phyloP scores from a whole-genome alignment of 2,888 invertebrate species.

The Penaeus monodon region DNA sequence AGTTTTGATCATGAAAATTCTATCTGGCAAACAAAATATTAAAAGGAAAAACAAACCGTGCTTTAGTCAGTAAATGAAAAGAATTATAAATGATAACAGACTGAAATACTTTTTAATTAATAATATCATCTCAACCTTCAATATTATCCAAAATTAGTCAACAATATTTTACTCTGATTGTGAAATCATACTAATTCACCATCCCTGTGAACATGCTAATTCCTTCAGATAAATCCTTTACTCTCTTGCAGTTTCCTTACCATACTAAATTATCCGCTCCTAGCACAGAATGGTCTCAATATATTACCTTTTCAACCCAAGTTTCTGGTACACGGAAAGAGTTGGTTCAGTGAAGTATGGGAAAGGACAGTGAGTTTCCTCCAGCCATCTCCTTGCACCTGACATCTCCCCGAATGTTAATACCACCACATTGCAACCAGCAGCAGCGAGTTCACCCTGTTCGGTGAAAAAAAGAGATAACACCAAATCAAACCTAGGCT shows the following conservation, averaged over 20 bases:
- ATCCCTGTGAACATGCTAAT: too few relatives aligned
- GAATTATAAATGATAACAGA: too few relatives aligned
- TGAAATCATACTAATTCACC: too few relatives aligned
- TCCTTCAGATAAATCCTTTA: background rate
- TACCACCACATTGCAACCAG: slow-evolving; percentile 66
- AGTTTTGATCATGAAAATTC: too few relatives aligned
- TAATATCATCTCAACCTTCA: too few relatives aligned
- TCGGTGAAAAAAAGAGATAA: slow-evolving; percentile 33
- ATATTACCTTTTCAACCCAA: slow-evolving; percentile 65
- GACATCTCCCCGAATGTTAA: slow-evolving; percentile 66
- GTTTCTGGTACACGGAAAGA: slow-evolving; percentile 65
- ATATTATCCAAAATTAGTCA: too few relatives aligned
- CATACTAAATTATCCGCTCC: background rate
- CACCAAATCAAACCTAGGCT: background rate
- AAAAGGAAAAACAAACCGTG: too few relatives aligned
- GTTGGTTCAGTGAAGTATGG: slow-evolving; percentile 66
- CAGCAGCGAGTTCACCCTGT: slow-evolving; percentile 54
- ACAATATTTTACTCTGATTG: too few relatives aligned
- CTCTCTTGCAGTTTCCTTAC: background rate
- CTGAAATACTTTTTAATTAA: too few relatives aligned
- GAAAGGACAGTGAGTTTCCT: slow-evolving; percentile 66
- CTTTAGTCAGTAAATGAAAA: too few relatives aligned
- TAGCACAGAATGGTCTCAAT: background rate
- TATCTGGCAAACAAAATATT: too few relatives aligned
- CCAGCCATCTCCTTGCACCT: slow-evolving; percentile 66